Conservation (phyloP, 2,888 invertebrate species). For the Tanypteryx hageni region DNA sequence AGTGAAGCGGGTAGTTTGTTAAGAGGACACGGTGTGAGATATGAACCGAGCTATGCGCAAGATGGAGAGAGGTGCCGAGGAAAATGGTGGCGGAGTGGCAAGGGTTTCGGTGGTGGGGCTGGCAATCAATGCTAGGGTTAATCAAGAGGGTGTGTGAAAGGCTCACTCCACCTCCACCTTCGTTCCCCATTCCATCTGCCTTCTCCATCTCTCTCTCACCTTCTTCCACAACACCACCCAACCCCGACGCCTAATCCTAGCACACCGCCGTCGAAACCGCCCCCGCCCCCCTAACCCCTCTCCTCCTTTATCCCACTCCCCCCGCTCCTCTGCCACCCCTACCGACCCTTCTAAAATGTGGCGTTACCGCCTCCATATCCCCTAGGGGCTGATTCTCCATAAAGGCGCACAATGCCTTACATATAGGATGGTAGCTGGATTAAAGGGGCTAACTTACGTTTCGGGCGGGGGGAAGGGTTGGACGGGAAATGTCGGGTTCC, state of each 20-base stretch:
- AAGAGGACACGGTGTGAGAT: not conserved
- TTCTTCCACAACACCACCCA: not conserved
- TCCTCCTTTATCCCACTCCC: not conserved
- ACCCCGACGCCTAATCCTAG: not conserved
- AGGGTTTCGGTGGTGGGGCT: not conserved
- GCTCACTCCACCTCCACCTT: not conserved
- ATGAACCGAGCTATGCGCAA: not conserved
- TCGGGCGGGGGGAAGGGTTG: not conserved
- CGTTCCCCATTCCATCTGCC: no score
- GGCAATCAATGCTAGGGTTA: slow-evolving; percentile 62
- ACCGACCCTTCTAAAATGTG: slow-evolving; percentile 41
- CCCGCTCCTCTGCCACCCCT: not conserved
- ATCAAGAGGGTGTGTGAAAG: slow-evolving; percentile 59
- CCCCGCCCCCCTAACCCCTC: not conserved
- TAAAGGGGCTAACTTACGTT: slow-evolving; percentile 45
- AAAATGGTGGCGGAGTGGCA: no score
- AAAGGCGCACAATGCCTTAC: slow-evolving; percentile 46
- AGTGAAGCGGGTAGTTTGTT: slow-evolving; percentile 3
- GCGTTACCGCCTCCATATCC: slow-evolving; percentile 36
- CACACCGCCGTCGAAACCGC: not conserved
- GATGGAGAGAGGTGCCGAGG: not conserved
- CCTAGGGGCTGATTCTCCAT: slow-evolving; percentile 26
- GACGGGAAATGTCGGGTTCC: not conserved
- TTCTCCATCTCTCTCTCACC: no score
- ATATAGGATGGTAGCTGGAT: slow-evolving; percentile 51